phyloP scores from a whole-genome alignment of 1,140 invertebrate species.

The Nautilus pompilius region DNA sequence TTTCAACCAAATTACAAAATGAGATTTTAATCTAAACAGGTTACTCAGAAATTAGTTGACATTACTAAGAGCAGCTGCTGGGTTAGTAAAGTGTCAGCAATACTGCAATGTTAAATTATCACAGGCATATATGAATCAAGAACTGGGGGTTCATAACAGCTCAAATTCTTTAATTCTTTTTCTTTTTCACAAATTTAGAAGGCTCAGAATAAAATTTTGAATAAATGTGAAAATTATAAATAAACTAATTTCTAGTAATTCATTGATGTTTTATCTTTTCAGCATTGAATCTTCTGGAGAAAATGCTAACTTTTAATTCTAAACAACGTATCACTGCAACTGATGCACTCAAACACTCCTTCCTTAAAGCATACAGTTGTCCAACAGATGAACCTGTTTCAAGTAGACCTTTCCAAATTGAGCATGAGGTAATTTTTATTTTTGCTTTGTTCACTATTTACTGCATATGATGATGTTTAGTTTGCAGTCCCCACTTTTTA shows the following conservation, averaged over 20 bases:
- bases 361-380: slow-evolving; percentile 84
- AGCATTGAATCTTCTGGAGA: slow-evolving; percentile 89
- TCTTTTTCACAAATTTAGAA: background rate
- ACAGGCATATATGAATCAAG: background rate
- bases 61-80: too few relatives aligned
- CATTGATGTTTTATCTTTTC: slow-evolving; percentile 2
- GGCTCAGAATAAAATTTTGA: background rate
- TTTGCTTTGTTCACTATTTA: too few relatives aligned
- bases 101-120: background rate
- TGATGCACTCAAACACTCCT: slow-evolving; percentile 81
- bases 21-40: too few relatives aligned
- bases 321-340: slow-evolving; percentile 89
- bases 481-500: too few relatives aligned
- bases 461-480: too few relatives aligned
- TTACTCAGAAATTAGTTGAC: too few relatives aligned
- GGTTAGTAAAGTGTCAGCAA: too few relatives aligned
- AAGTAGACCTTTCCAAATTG: slow-evolving; percentile 11
- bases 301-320: slow-evolving; percentile 92
- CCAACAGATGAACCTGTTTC: slow-evolving; percentile 80
- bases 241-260: background rate
- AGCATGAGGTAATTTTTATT: slow-evolving; percentile 20
- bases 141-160: background rate
- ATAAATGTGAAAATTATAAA: background rate
- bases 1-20: too few relatives aligned
- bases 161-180: background rate